Evolutionary conservation across 1,140 invertebrate genomes (phyloP), one percentile per base, ranked within the genome.

Genomic region (Drosophila pseudoobscura): DNA sequence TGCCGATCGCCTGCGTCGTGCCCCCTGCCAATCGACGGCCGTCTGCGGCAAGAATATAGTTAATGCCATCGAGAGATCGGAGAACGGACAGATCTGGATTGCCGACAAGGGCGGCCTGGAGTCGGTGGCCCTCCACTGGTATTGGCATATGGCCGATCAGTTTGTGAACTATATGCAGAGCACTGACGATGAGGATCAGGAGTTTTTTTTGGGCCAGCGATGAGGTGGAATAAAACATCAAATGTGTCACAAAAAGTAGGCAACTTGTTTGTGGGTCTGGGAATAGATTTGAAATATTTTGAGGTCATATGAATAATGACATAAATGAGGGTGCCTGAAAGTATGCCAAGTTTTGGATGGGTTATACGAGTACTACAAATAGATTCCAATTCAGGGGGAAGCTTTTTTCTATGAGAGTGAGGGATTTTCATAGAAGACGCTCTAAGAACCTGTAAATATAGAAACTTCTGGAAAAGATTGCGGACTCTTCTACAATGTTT

Each of bases 51-150:
- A 71, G 31, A 91, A 91, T 47, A 85, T 91, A 53, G 77, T 90
- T 15, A 78, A 75, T 46, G 90, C 90, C 55, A 90, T 91, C 6
- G 79, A 91, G 46, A 56, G 58, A 6, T 64, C 69, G 7, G 51
- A 84, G 49, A 91, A 91, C 45, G 90, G 90, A n/a, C 83, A 74
- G 31, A 90, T 90, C 11, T 91, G 89, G 90, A 89, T 91, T 26
- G 73, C 79, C 3, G 90, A 91, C 45, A 74, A 84, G 50, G 90
- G 82, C 5, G 84, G 76, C 2, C 59, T 90, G 31, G 88, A 91
- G 45, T 26, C 80, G 26, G 78, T 91, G 3, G 79, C 87, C 22
- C 24, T 87, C 26, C 83, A 89, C 9, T 78, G 74, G 71, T 90
- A 90, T 72, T 90, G 89, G 88, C 83, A 90, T 22, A 90, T 90